These are phyloP conservation scores for Agrochola circellaris DNA, from an alignment of 2,888 invertebrate species.

Conservation along the genomic window DNA sequence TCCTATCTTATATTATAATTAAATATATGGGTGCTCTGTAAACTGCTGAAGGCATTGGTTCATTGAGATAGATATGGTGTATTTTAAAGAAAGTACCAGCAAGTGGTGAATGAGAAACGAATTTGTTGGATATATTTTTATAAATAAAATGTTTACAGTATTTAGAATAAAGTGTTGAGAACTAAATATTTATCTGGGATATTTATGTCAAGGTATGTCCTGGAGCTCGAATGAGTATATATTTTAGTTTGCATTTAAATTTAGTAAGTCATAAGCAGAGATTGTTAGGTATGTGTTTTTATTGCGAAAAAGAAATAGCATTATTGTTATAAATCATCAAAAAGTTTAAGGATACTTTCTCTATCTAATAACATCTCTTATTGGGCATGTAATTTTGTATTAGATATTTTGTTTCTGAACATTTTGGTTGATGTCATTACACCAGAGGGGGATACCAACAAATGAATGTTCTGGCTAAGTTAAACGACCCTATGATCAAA, in stretches of 20 bases:
- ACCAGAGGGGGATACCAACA: not conserved
- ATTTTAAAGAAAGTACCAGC: slow-evolving; percentile 5
- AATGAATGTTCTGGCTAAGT: not conserved
- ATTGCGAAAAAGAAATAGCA: not conserved
- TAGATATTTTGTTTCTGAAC: not conserved
- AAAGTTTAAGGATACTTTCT: not conserved
- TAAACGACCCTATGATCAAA: too few species aligned
- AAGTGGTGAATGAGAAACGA: slow-evolving; percentile 20
- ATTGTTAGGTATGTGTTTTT: not conserved
- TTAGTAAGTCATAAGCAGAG: too few species aligned
- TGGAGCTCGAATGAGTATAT: not conserved
- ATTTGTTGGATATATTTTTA: slow-evolving; percentile 13
- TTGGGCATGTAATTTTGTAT: not conserved
- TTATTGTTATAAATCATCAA: not conserved
- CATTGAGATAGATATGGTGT: slow-evolving; percentile 1
- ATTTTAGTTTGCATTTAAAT: not conserved
- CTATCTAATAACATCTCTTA: not conserved
- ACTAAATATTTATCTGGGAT: slow-evolving; percentile 15
- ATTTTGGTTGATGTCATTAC: not conserved
- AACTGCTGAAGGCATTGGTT: not conserved
- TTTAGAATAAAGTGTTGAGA: slow-evolving; percentile 15
- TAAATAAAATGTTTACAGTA: slow-evolving; percentile 31
- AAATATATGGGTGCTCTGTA: not conserved
- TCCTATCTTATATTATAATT: not conserved
- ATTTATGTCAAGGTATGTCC: slow-evolving; percentile 49